Base-by-base conservation (phyloP, 2,113 vertebrate genomes). In the Bubo blakistoni region DNA sequence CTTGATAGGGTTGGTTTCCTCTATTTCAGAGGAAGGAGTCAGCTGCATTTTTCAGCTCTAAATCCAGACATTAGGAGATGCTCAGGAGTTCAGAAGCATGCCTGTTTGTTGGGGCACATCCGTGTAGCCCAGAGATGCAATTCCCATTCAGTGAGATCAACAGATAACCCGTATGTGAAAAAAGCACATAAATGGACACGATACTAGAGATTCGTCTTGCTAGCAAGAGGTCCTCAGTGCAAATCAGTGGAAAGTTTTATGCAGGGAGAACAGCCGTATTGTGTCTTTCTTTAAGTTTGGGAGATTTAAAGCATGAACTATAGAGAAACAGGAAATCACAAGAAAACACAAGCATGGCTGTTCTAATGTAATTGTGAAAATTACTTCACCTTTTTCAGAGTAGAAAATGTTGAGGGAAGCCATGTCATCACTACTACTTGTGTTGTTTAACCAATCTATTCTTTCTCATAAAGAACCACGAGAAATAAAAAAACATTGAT, bases 401-500 rank as follows among this genome's bases (percentile, higher is more conserved):
- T 32, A 59, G 47, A 93, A 96, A 94, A 55, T 38, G 69, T 30
- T n/a, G 73, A 89, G 81, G 58, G 80, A 90, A 77, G 51, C 42
- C 78, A 69, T 94, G 76, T 49, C 81, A 89, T 79, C 90, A n/a
- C 57, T 81, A 20, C 73, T 88, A 65, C 58, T 90, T 36, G 29
- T 92, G 66, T 95, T 99, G 98, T 98, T 99, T 98, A 98, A 98
- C 97, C 97, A 97, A 98, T 98, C 98, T 98, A 98, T 98, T 98
- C 98, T 98, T 99, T 94, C 91, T 98, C 98, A 99, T 99, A 98
- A 98, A 99, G 98, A 98, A 98, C 96, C 94, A 98, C 95, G 98
- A 98, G 98, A 99, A 99, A 99, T 99, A 98, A 99, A 98, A 98
- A 98, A 97, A 44, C 98, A 99, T 98, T 98, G 98, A 99, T 99